phyloP scores from a whole-genome alignment of 2,113 vertebrate species.

The Chiloscyllium plagiosum region DNA sequence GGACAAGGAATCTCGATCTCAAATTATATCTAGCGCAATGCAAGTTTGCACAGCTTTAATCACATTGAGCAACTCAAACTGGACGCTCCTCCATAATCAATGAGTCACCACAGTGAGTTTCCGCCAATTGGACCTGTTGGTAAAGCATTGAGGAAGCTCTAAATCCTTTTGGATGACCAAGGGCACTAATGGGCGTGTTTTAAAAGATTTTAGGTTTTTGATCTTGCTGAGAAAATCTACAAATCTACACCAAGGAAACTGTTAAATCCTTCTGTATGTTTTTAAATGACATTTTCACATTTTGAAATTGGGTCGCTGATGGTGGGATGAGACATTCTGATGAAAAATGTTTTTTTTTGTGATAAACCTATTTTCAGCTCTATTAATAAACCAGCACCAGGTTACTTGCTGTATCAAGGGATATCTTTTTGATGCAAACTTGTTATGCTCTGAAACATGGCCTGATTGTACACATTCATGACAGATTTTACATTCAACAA shows the following conservation, averaged over 20 bases:
- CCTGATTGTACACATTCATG: not conserved
- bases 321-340: no score
- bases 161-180: no score
- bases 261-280: not conserved
- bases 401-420: not conserved
- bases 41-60: no score
- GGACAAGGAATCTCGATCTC: no score
- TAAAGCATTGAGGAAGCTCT: no score
- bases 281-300: not conserved
- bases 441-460: not conserved
- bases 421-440: not conserved
- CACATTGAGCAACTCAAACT: no score
- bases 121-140: no score
- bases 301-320: no score
- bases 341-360: not conserved
- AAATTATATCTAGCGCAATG: no score
- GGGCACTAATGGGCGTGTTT: no score
- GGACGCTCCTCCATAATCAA: not conserved
- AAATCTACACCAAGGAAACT: not conserved
- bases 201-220: not conserved
- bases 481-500: not conserved
- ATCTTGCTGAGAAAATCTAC: not conserved
- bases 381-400: not conserved
- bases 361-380: not conserved
- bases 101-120: not conserved